phyloP scores from a whole-genome alignment of 2,113 vertebrate genomes.

The Andinoacara biseriatus region DNA sequence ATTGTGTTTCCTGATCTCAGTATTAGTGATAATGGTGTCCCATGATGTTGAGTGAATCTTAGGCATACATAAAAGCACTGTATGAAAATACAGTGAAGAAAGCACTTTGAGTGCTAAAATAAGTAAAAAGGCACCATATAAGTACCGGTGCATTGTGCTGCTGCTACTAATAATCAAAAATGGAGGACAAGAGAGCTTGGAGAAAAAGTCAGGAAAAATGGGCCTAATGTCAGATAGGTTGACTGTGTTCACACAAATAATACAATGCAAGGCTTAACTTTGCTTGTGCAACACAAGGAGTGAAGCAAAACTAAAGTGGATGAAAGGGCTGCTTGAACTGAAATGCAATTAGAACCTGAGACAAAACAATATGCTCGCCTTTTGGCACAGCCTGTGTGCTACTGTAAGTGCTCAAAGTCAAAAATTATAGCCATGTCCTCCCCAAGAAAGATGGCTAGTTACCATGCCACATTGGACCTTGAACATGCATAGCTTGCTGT shows the following conservation, averaged over 20 bases:
- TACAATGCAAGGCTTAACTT: neutral
- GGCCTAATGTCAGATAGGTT: neutral
- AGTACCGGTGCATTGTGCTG: neutral
- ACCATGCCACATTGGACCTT: neutral
- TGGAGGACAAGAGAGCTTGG: neutral
- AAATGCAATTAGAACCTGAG: neutral
- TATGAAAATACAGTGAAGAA: neutral
- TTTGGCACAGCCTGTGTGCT: neutral
- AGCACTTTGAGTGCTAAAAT: neutral
- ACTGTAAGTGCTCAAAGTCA: neutral
- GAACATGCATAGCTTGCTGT: neutral
- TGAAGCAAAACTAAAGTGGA: neutral
- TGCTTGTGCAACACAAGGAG: neutral
- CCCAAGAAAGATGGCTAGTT: neutral
- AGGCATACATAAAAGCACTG: neutral
- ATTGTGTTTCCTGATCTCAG: neutral
- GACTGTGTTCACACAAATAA: neutral
- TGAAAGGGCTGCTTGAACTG: neutral
- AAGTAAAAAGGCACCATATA: neutral
- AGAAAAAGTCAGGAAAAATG: neutral
- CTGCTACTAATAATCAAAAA: neutral
- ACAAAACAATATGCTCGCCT: neutral
- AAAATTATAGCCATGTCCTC: neutral
- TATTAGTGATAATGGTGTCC: neutral
- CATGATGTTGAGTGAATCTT: rapidly evolving